Evolutionary conservation across 1,140 invertebrate species (phyloP), one percentile per base, ranked within the genome.

Genomic region (Drosophila pseudoobscura): DNA sequence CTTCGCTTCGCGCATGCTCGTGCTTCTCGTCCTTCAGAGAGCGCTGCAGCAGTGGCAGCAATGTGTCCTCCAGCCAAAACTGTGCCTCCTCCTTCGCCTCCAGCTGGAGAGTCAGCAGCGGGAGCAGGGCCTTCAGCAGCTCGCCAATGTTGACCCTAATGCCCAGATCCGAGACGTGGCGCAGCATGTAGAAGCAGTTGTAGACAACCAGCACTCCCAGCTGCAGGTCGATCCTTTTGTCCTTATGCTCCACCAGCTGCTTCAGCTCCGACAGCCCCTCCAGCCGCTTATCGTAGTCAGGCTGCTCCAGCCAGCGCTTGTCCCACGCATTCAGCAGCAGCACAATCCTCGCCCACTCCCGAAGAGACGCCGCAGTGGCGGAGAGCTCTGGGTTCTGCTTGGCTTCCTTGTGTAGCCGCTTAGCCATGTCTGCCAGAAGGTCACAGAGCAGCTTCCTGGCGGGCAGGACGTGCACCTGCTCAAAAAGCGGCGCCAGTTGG

Each of bases 291-390:
- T 96, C 94, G 87, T 96, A 98, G 92, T 99, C 97, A 0, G 98
- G 97, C 87, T 99, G 97, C 71, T 99, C 97, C 6, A 98, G 93
- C 94, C 96, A 96, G 58, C 94, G 94, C 20, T 93, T 92, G 92
- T 99, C 96, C 93, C 94, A 98, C 0, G 97, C 94, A 92, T 99
- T 99, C 39, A 99, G 92, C 80, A 96, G 93, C 4, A 80, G 82
- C 6, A 97, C 91, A 6, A 96, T 68, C 5, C 93, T 77, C 5
- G 93, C 92, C 43, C 93, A 90, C 39, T 94, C 84, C 55, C 92
- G 75, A 1, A 91, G 3, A 1, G 54, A 51, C 2, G 44, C 47
- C 2, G 76, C 53, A 1, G 39, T 44, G 0, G 11, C 5, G 0
- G 41, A 15, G 0, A 80, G 50, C 4, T 73, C 53, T 0, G 39